phyloP scores from a whole-genome alignment of 92 coral and sea anemone species.

The Montipora capitata region DNA sequence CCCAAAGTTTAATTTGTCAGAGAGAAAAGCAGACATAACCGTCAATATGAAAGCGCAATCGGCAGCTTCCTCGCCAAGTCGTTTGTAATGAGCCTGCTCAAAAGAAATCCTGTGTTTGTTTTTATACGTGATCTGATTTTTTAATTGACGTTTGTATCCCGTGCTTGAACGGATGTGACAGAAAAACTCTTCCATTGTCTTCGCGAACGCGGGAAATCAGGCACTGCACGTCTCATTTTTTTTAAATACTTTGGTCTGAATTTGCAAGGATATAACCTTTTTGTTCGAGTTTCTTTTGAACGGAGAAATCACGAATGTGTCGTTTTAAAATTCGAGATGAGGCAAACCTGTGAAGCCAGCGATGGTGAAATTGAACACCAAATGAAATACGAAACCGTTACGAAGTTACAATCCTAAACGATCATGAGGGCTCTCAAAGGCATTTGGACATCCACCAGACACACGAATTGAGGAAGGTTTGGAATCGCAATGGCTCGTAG shows the following conservation, averaged over 20 bases:
- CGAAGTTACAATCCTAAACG: constrained; percentile 11
- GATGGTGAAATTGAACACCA: no score
- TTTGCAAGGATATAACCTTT: neutral
- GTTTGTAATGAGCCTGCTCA: no score
- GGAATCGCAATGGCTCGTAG: constrained; percentile 3
- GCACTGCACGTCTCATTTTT: neutral
- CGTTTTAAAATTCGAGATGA: neutral
- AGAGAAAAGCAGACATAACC: no score
- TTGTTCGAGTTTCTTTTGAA: neutral
- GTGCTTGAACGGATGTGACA: neutral
- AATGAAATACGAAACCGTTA: constrained; percentile 25
- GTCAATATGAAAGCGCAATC: no score
- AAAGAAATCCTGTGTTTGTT: no score
- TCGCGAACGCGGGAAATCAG: constrained; percentile 36
- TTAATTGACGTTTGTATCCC: constrained; percentile 38
- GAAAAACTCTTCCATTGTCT: constrained; percentile 12
- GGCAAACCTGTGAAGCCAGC: no score
- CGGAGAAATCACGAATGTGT: neutral
- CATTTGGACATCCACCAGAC: constrained; percentile 2
- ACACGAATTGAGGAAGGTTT: neutral
- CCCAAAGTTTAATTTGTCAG: no score
- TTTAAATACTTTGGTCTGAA: neutral
- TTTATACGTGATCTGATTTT: constrained; percentile 34
- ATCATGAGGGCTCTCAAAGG: neutral
- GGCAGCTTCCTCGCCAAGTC: no score